These are phyloP conservation scores for Callyntrura guangdongensis DNA, from an alignment of 2,888 invertebrate genomes.

Conservation along the genomic window DNA sequence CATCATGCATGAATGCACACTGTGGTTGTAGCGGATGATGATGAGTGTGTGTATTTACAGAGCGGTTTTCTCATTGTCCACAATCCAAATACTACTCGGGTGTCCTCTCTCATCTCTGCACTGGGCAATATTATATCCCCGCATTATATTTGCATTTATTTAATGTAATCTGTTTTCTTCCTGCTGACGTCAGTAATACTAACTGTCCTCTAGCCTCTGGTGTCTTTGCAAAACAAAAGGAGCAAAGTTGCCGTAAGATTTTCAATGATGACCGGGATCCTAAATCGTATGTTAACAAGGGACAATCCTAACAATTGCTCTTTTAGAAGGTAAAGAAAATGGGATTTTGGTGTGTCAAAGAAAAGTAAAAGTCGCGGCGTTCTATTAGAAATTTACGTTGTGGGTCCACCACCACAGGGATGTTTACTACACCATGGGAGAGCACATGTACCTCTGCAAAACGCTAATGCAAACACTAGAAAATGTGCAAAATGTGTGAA, in stretches of 20 bases:
- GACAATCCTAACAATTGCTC: no score
- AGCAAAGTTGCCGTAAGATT: background rate
- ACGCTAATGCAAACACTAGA: background rate
- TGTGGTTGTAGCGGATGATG: background rate
- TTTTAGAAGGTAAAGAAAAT: no score
- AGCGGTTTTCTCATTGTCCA: slow-evolving; percentile 6
- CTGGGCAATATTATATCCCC: background rate
- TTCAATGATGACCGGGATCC: no score
- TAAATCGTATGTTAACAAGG: no score
- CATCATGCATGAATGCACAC: slow-evolving; percentile 55
- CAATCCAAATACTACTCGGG: background rate
- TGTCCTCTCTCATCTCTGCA: background rate
- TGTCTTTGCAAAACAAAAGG: background rate
- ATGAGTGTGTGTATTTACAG: slow-evolving; percentile 19
- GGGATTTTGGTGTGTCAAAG: no score
- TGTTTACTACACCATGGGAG: background rate
- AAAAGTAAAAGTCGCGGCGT: no score
- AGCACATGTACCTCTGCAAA: background rate
- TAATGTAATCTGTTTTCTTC: slow-evolving; percentile 11
- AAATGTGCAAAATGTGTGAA: no score
- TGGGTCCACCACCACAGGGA: background rate
- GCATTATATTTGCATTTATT: slow-evolving; percentile 35
- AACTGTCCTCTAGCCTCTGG: background rate
- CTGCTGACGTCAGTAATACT: background rate
- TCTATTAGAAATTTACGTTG: no score